Evolutionary conservation across 2,888 invertebrate genomes (phyloP).

Genomic region (Chrysodeixis includens): DNA sequence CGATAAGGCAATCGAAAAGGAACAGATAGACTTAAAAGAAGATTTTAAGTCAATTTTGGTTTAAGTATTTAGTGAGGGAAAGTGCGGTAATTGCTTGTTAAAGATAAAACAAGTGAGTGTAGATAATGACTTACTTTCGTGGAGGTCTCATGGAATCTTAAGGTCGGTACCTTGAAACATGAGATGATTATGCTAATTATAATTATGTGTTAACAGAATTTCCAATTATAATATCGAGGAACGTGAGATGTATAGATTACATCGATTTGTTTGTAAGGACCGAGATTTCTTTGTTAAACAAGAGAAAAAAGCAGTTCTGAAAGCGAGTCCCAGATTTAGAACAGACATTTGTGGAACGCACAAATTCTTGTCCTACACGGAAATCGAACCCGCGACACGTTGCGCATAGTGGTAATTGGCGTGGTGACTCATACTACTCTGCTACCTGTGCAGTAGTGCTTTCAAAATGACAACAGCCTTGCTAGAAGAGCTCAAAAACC

Average conservation of each 20-base stretch:
- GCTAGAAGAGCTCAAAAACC: too few relatives aligned
- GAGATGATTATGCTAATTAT: background rate
- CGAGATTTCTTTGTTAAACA: too few relatives aligned
- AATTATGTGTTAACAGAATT: background rate
- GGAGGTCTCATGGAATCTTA: background rate
- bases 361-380: too few relatives aligned
- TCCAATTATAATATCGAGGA: background rate
- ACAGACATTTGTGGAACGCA: too few relatives aligned
- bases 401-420: too few relatives aligned
- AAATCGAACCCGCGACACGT: too few relatives aligned
- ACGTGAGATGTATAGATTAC: background rate
- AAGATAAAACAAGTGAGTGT: conserved; percentile 4
- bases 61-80: background rate
- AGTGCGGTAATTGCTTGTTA: background rate
- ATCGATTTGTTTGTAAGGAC: too few relatives aligned
- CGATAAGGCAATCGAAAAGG: background rate
- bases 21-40: background rate
- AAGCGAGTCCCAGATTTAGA: too few relatives aligned
- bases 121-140: conserved; percentile 1
- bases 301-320: too few relatives aligned
- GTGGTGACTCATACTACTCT: too few relatives aligned
- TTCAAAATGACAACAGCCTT: too few relatives aligned
- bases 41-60: background rate
- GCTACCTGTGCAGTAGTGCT: too few relatives aligned
- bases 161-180: conserved; percentile 1